These are phyloP conservation scores for Martes martes DNA, from an alignment of 2,113 vertebrate species.

Conservation along the genomic window DNA sequence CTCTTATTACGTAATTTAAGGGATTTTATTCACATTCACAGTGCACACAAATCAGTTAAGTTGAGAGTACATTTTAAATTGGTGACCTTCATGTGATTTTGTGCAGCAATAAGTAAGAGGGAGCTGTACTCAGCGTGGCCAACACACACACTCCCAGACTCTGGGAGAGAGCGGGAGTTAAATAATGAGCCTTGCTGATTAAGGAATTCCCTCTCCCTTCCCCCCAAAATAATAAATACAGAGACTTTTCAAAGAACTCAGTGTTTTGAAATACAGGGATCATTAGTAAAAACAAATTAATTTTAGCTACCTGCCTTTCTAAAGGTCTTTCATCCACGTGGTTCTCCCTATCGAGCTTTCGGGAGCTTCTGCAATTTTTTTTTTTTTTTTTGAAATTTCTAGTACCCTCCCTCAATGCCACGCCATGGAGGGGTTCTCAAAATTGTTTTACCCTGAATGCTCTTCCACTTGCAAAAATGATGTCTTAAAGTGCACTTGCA, in stretches of 20 bases:
- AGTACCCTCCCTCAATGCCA: neutral
- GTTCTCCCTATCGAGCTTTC: neutral
- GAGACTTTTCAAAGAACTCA: neutral
- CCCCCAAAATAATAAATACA: neutral
- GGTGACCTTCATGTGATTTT: neutral
- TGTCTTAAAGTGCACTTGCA: neutral
- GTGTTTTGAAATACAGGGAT: neutral
- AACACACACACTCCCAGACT: neutral
- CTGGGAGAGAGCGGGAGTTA: neutral
- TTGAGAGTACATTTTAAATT: neutral
- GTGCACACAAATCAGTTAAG: neutral
- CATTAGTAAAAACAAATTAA: neutral
- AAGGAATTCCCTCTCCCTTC: neutral
- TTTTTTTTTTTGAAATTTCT: neutral
- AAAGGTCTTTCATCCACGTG: neutral
- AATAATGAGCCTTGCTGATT: neutral
- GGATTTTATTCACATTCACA: neutral
- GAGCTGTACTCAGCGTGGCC: neutral
- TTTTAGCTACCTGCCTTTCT: neutral
- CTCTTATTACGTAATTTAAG: neutral
- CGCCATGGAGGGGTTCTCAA: neutral
- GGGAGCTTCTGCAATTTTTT: neutral
- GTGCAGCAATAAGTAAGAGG: slow-evolving; percentile 13
- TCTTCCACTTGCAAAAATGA: neutral
- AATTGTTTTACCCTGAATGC: neutral